phyloP scores from a whole-genome alignment of 1,140 invertebrate species.

The Eumaeus atala region DNA sequence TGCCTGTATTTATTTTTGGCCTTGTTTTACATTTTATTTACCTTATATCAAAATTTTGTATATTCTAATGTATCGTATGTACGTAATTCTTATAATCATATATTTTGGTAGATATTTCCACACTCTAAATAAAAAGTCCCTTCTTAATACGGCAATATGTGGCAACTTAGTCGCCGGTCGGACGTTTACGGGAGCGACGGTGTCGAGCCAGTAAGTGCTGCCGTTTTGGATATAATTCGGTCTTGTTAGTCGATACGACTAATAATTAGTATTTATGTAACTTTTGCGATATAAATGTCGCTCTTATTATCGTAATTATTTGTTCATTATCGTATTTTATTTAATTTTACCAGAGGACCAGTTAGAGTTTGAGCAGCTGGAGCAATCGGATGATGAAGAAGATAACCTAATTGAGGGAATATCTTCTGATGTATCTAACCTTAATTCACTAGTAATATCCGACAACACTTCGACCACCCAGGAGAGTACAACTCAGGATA shows the following conservation, averaged over 20 bases:
- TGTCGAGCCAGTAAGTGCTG: no score
- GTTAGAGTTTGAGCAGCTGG: conserved; percentile 4
- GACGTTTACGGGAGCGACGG: no score
- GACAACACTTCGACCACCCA: no score
- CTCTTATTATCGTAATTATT: no score
- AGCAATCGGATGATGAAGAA: conserved; percentile 6
- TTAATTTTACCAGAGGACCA: not conserved
- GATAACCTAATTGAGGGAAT: not conserved
- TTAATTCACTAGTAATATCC: not conserved
- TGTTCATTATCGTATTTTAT: no score
- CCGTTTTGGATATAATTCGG: no score
- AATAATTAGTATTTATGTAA: no score
- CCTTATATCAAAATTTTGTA: conserved; percentile 25
- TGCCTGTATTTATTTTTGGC: conserved; percentile 23
- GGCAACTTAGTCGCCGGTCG: no score
- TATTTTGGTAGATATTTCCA: conserved; percentile 24
- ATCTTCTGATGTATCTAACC: conserved; percentile 4
- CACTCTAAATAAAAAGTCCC: conserved; percentile 23
- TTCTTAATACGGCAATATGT: no score
- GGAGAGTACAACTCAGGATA: not conserved
- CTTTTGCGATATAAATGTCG: no score
- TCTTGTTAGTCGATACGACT: no score
- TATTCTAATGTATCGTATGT: no score
- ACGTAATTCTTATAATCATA: conserved; percentile 20
- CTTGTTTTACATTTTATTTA: conserved; percentile 27